Base-by-base conservation (phyloP, 2,113 vertebrate species). In the Kryptolebias marmoratus region DNA sequence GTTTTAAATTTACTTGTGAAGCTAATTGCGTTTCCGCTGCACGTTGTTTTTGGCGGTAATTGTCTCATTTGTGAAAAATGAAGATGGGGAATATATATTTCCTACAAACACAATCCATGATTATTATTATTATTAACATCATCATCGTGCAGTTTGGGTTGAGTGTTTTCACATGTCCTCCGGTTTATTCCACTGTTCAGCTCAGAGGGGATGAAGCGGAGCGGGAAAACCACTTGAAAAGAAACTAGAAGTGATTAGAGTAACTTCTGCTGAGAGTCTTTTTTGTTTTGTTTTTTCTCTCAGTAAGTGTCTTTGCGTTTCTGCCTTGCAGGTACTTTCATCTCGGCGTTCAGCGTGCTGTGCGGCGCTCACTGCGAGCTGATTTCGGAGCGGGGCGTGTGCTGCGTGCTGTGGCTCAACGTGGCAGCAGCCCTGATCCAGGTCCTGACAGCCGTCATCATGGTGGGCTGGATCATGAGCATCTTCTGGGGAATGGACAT, bases 401-500 rank as follows among this genome's bases (percentile, higher is more conserved):
- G 98, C 88, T 98, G 97, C 10, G 96, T 98, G 81, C 99, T 99
- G 94, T 98, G 97, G 96, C 94, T 99, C 56, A 99, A 99, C 86
- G 94, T 99, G 7, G 97, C 97, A 0, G 98, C 98, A 0, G 98
- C 98, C 11, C 92, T 99, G 81, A 97, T 99, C 89, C 98, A 99
- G 94, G 94, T 98, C 75, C 93, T 97, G 81, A 99, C 98, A 0
- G 98, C 98, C 1, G 95, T 99, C 0, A 96, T 98, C 84, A 98
- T 99, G 96, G 98, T 99, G 61, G 98, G 98, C 64, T 99, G 98
- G 98, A 98, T 99, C 92, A 98, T 99, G 97, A 99, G 98, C 88
- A 99, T 99, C 94, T 99, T 99, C 80, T 99, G 98, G 98, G 98
- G 98, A 52, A 99, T 99, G 98, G 98, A 99, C 92, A 99, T 99